A percentile compares a stretch with the other conserved stretches of the same genome.
Conservation (phyloP, 2,888 invertebrate species). For the Ennomos erosarius region DNA sequence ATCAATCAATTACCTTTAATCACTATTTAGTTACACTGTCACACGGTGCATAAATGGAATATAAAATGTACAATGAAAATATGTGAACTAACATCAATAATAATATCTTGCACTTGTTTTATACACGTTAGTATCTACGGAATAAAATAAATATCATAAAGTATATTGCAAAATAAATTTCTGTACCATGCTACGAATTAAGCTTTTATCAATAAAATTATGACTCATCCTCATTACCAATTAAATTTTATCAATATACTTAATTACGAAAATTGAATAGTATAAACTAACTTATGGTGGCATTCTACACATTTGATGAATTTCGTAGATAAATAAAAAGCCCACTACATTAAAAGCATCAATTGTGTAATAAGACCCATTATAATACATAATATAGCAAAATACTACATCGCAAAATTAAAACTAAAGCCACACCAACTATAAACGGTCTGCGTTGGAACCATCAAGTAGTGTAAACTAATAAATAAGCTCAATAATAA, state of each 20-base stretch:
- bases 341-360: constrained; percentile 57
- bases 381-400: constrained; percentile 32
- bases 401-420: constrained; percentile 55
- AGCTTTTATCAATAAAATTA: constrained; percentile 41
- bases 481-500: constrained; percentile 33
- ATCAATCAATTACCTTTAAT: too few species aligned
- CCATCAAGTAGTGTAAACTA: constrained; percentile 40
- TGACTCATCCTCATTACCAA: constrained; percentile 31
- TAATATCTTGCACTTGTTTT: constrained; percentile 70
- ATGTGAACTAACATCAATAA: constrained; percentile 6
- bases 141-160: constrained; percentile 60
- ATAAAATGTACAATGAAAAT: constrained; percentile 34
- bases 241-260: constrained; percentile 41
- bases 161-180: constrained; percentile 66
- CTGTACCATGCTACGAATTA: constrained; percentile 65
- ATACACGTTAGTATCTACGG: constrained; percentile 63
- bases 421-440: constrained; percentile 72
- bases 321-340: constrained; percentile 35
- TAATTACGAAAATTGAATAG: constrained; percentile 42
- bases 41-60: constrained; percentile 27
- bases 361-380: constrained; percentile 43
- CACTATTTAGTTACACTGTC: too few species aligned
- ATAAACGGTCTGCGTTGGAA: constrained; percentile 65
- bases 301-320: constrained; percentile 61
- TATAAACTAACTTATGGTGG: constrained; percentile 45